Evolutionary conservation across 1,140 invertebrate species (phyloP).

Genomic region (Eupristina koningsbergeri): DNA sequence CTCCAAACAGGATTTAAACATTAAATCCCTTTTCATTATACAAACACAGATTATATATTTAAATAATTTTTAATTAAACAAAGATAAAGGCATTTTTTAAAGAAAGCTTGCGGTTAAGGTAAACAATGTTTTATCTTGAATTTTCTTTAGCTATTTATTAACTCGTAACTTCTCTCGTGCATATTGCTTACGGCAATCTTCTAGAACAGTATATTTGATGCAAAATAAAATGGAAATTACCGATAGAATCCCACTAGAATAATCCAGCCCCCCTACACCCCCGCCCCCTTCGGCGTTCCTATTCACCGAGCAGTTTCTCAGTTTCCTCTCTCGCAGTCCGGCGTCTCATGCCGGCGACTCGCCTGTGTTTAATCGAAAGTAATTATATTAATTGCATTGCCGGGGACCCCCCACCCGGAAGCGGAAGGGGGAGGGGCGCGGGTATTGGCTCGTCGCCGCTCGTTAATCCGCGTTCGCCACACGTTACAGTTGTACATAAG

Average conservation of each 20-base stretch:
- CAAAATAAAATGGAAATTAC: conserved; percentile 1
- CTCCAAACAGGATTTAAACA: no score
- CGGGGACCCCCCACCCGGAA: neutral
- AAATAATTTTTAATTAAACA: no score
- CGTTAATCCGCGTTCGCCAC: conserved; percentile 46
- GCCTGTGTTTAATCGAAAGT: conserved; percentile 58
- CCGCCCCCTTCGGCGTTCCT: neutral
- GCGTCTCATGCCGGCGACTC: neutral
- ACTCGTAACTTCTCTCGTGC: neutral
- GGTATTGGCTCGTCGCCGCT: conserved; percentile 31
- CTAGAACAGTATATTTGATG: neutral
- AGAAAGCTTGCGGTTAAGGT: neutral
- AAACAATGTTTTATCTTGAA: neutral
- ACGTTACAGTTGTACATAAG: conserved; percentile 36
- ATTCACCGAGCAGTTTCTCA: conserved; percentile 7
- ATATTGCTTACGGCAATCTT: neutral
- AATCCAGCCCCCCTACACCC: neutral
- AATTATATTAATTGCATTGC: conserved; percentile 61
- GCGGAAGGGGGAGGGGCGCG: neutral
- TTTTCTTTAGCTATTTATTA: neutral
- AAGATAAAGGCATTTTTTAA: neutral
- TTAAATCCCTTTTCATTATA: no score
- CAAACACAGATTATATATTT: no score
- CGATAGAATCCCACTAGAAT: neutral
- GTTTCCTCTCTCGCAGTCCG: neutral